Evolutionary conservation across 2,113 vertebrate genomes (phyloP).

Genomic region (Apaloderma vittatum): DNA sequence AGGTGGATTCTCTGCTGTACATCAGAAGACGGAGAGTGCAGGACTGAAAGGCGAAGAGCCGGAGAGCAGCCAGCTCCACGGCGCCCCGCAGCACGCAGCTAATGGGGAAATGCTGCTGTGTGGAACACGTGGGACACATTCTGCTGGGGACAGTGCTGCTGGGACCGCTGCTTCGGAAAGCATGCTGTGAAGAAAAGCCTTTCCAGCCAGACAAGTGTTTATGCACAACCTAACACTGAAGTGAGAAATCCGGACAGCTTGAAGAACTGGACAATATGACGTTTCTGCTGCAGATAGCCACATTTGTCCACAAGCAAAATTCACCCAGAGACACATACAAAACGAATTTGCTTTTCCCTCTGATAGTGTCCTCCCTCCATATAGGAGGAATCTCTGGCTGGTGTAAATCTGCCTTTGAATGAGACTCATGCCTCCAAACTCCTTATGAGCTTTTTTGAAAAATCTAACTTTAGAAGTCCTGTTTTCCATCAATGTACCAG

Average conservation of each 20-base stretch:
- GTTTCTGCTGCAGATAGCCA: not conserved
- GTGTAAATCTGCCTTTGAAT: not conserved
- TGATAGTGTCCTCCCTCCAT: fast-evolving
- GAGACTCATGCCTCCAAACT: not conserved
- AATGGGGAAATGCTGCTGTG: not conserved
- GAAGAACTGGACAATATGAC: not conserved
- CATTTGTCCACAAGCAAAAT: not conserved
- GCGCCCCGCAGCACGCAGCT: fast-evolving
- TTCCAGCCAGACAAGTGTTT: not conserved
- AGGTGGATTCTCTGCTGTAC: not conserved
- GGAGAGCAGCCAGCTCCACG: not conserved
- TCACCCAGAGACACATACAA: not conserved
- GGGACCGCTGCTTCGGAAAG: fast-evolving
- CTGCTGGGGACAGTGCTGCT: not conserved
- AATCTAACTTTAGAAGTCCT: not conserved
- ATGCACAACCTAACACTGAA: not conserved
- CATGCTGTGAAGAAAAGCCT: not conserved
- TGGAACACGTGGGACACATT: not conserved
- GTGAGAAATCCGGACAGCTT: not conserved
- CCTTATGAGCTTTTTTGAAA: not conserved
- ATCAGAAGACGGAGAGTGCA: not conserved
- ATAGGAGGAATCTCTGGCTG: not conserved
- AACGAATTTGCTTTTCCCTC: not conserved
- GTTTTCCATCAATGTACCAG: not conserved
- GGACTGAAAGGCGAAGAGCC: not conserved